A percentile compares a stretch with the other conserved stretches of the same genome.
These are phyloP conservation scores for Hartigia nigra DNA, from an alignment of 2,888 invertebrate species.

Conservation along the genomic window DNA sequence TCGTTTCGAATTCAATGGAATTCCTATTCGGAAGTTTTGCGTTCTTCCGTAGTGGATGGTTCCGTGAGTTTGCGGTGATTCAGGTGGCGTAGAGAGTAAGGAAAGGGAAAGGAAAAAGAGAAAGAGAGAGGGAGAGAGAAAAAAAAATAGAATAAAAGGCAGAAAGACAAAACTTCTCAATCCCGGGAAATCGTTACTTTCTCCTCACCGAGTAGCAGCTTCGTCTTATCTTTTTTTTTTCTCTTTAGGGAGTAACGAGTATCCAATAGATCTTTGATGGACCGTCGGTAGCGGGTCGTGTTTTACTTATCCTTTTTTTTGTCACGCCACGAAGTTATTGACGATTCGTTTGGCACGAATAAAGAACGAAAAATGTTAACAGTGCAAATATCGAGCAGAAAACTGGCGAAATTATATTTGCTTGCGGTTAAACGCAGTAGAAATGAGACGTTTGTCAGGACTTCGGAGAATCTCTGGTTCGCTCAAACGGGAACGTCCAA, in stretches of 20 bases:
- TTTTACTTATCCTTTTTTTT: not conserved
- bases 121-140: not conserved
- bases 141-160: not conserved
- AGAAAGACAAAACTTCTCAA: not conserved
- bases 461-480: not conserved
- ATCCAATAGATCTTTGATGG: not conserved
- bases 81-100: not conserved
- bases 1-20: constrained; percentile 21
- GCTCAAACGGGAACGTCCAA: constrained; percentile 20
- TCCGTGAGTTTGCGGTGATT: not conserved
- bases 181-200: not conserved
- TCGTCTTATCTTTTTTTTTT: not conserved
- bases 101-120: not conserved
- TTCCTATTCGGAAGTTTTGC: constrained; percentile 11
- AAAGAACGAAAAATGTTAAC: not conserved
- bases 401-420: not conserved
- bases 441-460: not conserved
- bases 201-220: not conserved
- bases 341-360: not conserved
- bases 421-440: not conserved
- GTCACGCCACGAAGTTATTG: not conserved
- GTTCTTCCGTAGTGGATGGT: constrained; percentile 8
- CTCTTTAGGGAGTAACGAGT: not conserved
- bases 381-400: not conserved
- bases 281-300: not conserved